Evolutionary conservation across 2,113 vertebrate species (phyloP).

Genomic region (Carettochelys insculpta): DNA sequence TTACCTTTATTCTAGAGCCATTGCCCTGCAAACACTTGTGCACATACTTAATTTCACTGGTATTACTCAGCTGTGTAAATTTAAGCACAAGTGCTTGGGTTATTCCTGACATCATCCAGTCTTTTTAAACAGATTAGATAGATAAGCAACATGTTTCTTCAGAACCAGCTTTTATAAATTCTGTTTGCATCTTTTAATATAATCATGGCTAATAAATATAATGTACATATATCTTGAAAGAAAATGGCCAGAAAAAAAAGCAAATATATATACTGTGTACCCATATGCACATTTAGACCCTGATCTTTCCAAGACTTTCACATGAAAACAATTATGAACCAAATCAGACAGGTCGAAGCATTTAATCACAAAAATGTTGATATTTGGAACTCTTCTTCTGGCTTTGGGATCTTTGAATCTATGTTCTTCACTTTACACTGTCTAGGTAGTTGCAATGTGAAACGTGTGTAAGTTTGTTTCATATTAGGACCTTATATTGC

Average conservation of each 20-base stretch:
- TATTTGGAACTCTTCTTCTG: neutral
- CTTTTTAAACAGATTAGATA: neutral
- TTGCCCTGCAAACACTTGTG: neutral
- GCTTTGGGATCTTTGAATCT: neutral
- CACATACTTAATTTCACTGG: neutral
- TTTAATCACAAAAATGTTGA: neutral
- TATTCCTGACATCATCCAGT: neutral
- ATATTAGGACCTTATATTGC: neutral
- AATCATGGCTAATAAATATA: neutral
- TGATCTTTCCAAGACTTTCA: neutral
- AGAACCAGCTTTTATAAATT: neutral
- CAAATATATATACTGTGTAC: accelerated
- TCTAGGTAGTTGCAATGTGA: too few species aligned
- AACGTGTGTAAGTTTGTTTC: neutral
- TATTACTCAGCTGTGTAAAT: neutral
- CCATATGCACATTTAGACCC: neutral
- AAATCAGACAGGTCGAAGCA: neutral
- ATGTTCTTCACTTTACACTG: neutral
- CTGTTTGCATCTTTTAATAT: neutral
- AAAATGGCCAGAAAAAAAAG: neutral
- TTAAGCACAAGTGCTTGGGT: neutral
- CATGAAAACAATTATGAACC: neutral
- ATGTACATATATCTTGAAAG: neutral
- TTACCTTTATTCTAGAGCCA: neutral
- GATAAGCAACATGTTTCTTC: neutral